Evolutionary conservation across 2,888 invertebrate species (phyloP).

Genomic region (Halictus quadricinctus): DNA sequence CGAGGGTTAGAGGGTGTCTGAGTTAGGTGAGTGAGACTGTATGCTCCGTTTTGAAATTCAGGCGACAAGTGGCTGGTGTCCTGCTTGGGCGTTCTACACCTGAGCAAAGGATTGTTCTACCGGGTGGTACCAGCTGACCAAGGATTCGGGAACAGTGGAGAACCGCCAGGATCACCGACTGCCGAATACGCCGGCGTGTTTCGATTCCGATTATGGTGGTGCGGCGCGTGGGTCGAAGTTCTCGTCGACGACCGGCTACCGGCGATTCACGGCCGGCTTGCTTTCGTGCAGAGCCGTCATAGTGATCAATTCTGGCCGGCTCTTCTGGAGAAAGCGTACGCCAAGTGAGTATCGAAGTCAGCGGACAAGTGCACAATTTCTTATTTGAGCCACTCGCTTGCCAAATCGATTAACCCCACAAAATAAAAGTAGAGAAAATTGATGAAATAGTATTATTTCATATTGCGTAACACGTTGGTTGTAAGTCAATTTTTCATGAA

Average conservation of each 20-base stretch:
- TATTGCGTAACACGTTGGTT: too few species aligned
- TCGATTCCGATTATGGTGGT: conserved; percentile 96
- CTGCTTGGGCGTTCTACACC: conserved; percentile 92
- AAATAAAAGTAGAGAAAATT: too few species aligned
- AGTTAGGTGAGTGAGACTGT: background rate
- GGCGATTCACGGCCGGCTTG: conserved; percentile 92
- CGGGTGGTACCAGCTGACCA: conserved; percentile 96
- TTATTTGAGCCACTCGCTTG: conserved; percentile 18
- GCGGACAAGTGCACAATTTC: background rate
- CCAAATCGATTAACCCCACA: too few species aligned
- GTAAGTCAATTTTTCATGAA: too few species aligned
- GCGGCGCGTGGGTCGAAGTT: conserved; percentile 95
- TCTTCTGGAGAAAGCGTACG: conserved; percentile 95
- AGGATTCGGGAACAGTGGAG: conserved; percentile 84
- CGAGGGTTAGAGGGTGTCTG: too few species aligned
- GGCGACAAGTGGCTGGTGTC: conserved; percentile 96
- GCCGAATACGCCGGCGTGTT: conserved; percentile 89
- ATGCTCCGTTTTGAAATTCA: conserved; percentile 76
- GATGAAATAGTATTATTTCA: too few species aligned
- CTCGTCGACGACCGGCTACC: conserved; percentile 95
- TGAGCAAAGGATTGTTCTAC: conserved; percentile 94
- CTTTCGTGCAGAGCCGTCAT: conserved; percentile 92
- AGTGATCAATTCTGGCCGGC: conserved; percentile 95
- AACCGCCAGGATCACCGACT: conserved; percentile 81
- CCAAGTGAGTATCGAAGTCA: conserved; percentile 86